A percentile compares a stretch with the other conserved stretches of the same genome.
These are phyloP conservation scores for Cancer borealis DNA, from an alignment of 2,888 invertebrate species.

Conservation along the genomic window DNA sequence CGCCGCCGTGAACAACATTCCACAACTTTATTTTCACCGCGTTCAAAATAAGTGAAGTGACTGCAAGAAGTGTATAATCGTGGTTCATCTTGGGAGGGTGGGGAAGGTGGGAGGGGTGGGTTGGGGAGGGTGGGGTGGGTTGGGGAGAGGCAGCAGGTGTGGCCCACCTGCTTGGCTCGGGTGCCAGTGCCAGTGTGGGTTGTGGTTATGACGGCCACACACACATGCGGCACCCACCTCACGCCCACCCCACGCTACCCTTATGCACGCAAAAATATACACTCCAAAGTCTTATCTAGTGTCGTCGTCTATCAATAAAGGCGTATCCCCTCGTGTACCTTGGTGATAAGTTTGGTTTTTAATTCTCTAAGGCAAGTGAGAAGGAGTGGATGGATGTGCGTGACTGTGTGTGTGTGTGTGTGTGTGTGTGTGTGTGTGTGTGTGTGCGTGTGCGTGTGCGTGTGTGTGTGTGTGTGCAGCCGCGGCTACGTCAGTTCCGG, in stretches of 20 bases:
- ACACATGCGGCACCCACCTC: conserved; percentile 52
- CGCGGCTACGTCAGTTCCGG: conserved; percentile 38
- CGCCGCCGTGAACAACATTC: conserved; percentile 49
- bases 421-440: conserved; percentile 37
- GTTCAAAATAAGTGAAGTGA: conserved; percentile 55
- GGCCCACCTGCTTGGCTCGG: conserved; percentile 62
- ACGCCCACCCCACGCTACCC: conserved; percentile 40
- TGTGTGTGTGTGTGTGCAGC: conserved; percentile 31
- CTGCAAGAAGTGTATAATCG: conserved; percentile 60
- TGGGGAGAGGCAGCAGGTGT: conserved; percentile 40
- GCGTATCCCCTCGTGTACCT: background rate
- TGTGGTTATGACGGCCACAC: conserved; percentile 62
- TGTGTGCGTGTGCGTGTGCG: conserved; percentile 21
- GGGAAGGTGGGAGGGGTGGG: conserved; percentile 15
- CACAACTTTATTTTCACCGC: conserved; percentile 52
- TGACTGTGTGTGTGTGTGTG: conserved; percentile 22
- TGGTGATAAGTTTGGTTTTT: conserved; percentile 48
- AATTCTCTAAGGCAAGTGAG: conserved; percentile 46
- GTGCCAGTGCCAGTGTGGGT: conserved; percentile 62
- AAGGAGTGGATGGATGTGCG: conserved; percentile 50
- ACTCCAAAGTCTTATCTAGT: conserved; percentile 51
- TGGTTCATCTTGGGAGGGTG: conserved; percentile 30
- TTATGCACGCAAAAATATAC: background rate
- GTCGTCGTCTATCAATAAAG: conserved; percentile 53
- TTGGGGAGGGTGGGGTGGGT: background rate